phyloP scores from a whole-genome alignment of 2,113 vertebrate species.

The Nothoprocta pentlandii region DNA sequence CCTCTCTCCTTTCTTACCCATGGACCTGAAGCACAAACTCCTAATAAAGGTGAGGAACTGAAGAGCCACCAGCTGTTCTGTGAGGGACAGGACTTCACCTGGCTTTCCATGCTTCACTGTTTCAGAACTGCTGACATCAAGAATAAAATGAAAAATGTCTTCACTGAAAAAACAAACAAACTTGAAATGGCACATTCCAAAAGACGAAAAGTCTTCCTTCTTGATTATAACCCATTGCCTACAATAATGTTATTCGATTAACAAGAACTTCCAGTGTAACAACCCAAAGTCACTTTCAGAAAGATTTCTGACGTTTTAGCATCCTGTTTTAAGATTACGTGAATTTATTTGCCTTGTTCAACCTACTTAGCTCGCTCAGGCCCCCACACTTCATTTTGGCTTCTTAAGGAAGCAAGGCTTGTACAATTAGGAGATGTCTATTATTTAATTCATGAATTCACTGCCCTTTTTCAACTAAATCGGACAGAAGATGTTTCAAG shows the following conservation, averaged over 20 bases:
- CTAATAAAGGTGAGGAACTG: background rate
- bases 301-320: background rate
- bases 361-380: background rate
- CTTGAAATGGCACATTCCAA: background rate
- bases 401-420: slow-evolving; percentile 28
- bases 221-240: background rate
- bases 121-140: background rate
- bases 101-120: background rate
- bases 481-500: background rate
- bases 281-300: slow-evolving; percentile 4
- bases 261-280: background rate
- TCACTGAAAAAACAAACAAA: no score
- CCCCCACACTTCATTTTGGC: background rate
- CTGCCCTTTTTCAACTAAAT: background rate
- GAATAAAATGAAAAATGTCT: slow-evolving; percentile 6
- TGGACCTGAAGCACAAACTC: background rate
- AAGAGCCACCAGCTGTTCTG: background rate
- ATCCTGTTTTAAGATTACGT: background rate
- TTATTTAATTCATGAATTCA: background rate
- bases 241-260: background rate
- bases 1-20: background rate
- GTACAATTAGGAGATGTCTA: slow-evolving; percentile 9
- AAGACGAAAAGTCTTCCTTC: background rate
- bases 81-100: background rate
- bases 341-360: background rate